Base-by-base conservation (phyloP, 2,888 invertebrate species). In the Agriopis aurantiaria region DNA sequence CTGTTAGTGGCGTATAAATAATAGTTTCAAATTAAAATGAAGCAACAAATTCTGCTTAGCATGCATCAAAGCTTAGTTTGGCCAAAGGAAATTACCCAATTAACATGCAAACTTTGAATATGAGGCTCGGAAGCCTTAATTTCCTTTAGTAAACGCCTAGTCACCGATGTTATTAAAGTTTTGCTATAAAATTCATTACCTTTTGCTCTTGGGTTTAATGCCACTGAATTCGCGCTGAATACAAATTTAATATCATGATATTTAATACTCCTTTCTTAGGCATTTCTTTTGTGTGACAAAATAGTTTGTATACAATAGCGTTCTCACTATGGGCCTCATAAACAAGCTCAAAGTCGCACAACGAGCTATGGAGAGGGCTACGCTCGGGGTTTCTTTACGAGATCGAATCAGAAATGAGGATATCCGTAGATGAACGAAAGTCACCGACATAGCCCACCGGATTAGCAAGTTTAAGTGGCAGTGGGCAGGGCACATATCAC, bases 31-130 rank as follows among this genome's bases (percentile, higher is more conserved):
- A 1, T 23, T 23, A 23, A 23, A 23, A 58, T 68, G 56, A 65
- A 55, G 33, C 8, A 41, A 59, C 40, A 51, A 43, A 52, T 52
- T 69, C 46, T 49, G 65, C 65, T 57, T 40, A 59, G 8, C 63
- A 43, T 43, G 64, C 65, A 61, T 56, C 65, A 69, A 69, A 68
- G 67, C 52, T 41, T 55, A 63, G 53, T 59, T 59, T 14, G 23
- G 43, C 56, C 48, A 65, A 72, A 69, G 72, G 74, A 73, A 73
- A 74, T 74, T 59, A 73, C 49, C 33, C 55, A 69, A 76, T 74
- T 74, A 72, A 66, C 66, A 66, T 72, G 71, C 72, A 46, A 51
- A 66, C 66, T 66, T 66, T 65, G 62, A 51, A 48, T 59, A 58
- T 60, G 60, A 56, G 45, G 43, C 55, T 60, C 43, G 51, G 45